phyloP scores from a whole-genome alignment of 2,797 vertebrate genomes.

The Typhlichthys eigenmanni region DNA sequence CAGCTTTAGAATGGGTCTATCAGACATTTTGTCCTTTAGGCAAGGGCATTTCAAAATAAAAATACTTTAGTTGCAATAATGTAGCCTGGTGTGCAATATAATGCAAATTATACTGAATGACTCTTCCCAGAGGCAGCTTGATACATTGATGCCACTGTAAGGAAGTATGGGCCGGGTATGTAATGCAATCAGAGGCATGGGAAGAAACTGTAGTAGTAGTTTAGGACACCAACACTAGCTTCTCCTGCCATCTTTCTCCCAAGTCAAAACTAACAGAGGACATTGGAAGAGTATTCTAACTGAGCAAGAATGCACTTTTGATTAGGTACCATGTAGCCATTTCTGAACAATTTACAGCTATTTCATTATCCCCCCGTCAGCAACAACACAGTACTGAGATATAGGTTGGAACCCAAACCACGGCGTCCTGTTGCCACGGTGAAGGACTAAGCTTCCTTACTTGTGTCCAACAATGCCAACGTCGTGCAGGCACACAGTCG shows the following conservation, averaged over 20 bases:
- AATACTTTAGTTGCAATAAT: too few relatives aligned
- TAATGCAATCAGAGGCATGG: not conserved
- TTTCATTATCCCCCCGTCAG: too few relatives aligned
- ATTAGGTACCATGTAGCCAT: not conserved
- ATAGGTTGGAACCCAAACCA: too few relatives aligned
- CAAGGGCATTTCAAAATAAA: not conserved
- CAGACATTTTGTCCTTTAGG: not conserved
- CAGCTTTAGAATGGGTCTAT: not conserved
- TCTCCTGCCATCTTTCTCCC: not conserved
- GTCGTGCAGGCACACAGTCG: constrained; percentile 2
- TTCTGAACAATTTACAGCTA: too few relatives aligned
- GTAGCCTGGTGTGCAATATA: too few relatives aligned
- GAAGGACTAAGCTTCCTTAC: too few relatives aligned
- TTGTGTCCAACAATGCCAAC: too few relatives aligned
- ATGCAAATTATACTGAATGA: not conserved
- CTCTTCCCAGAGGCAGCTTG: not conserved
- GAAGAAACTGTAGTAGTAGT: too few relatives aligned
- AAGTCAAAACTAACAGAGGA: not conserved
- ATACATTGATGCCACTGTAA: not conserved
- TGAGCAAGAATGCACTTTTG: not conserved
- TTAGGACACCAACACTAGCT: too few relatives aligned
- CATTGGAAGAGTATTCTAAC: not conserved
- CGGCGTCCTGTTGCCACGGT: too few relatives aligned
- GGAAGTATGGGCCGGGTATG: not conserved
- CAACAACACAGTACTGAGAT: too few relatives aligned